These are phyloP conservation scores for Prunella strophiata DNA, from an alignment of 2,797 vertebrate species.

Conservation along the genomic window DNA sequence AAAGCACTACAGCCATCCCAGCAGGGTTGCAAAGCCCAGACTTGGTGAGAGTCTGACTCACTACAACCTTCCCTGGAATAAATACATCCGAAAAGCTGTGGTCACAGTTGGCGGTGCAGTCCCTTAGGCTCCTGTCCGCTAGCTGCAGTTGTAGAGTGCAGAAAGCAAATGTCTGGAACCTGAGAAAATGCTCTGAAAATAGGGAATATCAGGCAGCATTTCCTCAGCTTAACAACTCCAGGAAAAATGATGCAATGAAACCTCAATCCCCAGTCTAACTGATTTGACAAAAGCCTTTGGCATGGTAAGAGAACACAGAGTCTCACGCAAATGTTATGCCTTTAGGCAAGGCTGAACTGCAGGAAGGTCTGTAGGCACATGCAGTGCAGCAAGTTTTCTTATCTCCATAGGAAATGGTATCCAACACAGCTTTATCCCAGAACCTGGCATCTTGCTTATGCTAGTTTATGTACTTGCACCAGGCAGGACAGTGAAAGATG, in stretches of 20 bases:
- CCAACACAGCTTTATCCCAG: neutral
- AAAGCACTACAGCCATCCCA: neutral
- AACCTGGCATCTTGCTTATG: neutral
- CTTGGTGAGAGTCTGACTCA: neutral
- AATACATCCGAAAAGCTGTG: neutral
- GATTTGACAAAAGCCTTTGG: neutral
- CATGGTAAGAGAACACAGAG: neutral
- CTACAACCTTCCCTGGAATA: neutral
- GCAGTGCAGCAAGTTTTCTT: neutral
- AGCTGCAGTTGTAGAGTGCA: neutral
- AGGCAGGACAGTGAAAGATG: neutral
- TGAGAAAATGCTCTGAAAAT: neutral
- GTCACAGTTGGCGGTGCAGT: accelerated
- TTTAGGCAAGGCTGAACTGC: neutral
- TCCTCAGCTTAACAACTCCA: neutral
- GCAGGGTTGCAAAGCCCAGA: neutral
- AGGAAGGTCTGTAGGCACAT: neutral
- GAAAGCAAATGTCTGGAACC: neutral
- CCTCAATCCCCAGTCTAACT: neutral
- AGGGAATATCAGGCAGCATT: neutral
- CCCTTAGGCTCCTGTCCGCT: neutral
- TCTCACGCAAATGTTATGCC: neutral
- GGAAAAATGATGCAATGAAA: neutral
- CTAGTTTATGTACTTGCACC: neutral
- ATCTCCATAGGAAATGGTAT: neutral